Percentiles rank a stretch among this genome's conserved stretches.
Conservation (phyloP, 1,140 invertebrate genomes). For the Cydia fagiglandana region DNA sequence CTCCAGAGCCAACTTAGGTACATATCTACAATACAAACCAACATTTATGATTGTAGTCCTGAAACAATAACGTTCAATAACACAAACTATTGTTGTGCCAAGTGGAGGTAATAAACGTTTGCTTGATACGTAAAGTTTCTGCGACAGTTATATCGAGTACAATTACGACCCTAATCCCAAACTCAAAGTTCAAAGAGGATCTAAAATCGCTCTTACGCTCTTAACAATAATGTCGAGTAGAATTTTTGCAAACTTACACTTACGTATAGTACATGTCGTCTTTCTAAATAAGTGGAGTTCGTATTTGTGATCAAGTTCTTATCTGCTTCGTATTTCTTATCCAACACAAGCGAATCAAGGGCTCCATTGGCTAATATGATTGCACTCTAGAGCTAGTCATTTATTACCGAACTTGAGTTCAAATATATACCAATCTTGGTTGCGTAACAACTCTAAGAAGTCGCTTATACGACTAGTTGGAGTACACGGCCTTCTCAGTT, state of each 20-base stretch:
- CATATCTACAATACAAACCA: not conserved
- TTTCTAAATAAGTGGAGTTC: not conserved
- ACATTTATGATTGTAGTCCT: not conserved
- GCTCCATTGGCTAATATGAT: too few relatives aligned
- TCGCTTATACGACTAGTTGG: too few relatives aligned
- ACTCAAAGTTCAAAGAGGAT: not conserved
- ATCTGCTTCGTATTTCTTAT: not conserved
- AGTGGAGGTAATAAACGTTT: constrained; percentile 39
- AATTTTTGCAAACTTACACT: not conserved
- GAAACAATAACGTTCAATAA: constrained; percentile 19
- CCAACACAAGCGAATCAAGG: too few relatives aligned
- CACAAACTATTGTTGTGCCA: constrained; percentile 21
- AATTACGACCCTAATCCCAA: not conserved
- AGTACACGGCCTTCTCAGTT: too few relatives aligned
- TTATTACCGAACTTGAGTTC: too few relatives aligned
- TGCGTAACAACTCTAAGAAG: too few relatives aligned
- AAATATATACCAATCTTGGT: too few relatives aligned
- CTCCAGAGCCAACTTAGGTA: not conserved
- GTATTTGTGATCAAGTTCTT: not conserved
- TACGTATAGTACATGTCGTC: not conserved
- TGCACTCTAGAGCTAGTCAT: too few relatives aligned
- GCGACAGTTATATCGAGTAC: constrained; percentile 36
- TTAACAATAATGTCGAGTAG: constrained; percentile 33
- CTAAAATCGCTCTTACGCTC: constrained; percentile 30
- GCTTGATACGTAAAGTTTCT: constrained; percentile 41